phyloP scores from a whole-genome alignment of 2,888 invertebrate genomes.

The Conchocele bisecta region DNA sequence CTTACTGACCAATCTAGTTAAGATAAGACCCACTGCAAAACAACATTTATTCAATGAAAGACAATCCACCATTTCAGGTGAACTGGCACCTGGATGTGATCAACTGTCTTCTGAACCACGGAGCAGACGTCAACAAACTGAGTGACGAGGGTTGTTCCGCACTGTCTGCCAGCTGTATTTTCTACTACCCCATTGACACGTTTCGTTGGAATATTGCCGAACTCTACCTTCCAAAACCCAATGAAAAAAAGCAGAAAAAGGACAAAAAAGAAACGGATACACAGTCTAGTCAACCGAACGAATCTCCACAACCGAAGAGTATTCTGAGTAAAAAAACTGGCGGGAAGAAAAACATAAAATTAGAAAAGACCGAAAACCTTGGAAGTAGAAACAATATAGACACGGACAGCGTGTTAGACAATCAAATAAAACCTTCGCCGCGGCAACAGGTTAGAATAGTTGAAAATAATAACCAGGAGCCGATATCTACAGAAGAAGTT shows the following conservation, averaged over 20 bases:
- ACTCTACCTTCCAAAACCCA: conserved; percentile 57
- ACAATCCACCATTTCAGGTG: conserved; percentile 71
- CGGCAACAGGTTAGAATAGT: conserved; percentile 49
- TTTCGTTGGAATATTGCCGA: conserved; percentile 79
- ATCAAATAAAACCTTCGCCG: conserved; percentile 20
- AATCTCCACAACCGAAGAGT: conserved; percentile 45
- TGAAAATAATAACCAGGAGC: conserved; percentile 4
- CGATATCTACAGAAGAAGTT: neutral
- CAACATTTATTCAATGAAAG: no score
- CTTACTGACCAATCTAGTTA: no score
- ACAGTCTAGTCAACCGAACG: conserved; percentile 35
- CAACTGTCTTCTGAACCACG: conserved; percentile 80
- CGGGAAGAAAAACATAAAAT: conserved; percentile 25
- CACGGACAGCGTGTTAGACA: conserved; percentile 19
- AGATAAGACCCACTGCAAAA: no score
- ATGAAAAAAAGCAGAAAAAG: conserved; percentile 31
- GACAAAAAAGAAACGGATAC: conserved; percentile 50
- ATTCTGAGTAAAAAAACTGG: conserved; percentile 54
- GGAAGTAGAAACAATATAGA: conserved; percentile 31
- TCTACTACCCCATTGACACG: conserved; percentile 79
- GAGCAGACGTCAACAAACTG: conserved; percentile 82
- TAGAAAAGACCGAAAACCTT: conserved; percentile 20
- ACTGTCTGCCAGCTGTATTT: conserved; percentile 79
- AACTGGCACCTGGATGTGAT: conserved; percentile 80
- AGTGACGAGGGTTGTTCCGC: conserved; percentile 81